These are phyloP conservation scores for Trichogramma evanescens DNA, from an alignment of 2,888 invertebrate genomes.

Conservation along the genomic window DNA sequence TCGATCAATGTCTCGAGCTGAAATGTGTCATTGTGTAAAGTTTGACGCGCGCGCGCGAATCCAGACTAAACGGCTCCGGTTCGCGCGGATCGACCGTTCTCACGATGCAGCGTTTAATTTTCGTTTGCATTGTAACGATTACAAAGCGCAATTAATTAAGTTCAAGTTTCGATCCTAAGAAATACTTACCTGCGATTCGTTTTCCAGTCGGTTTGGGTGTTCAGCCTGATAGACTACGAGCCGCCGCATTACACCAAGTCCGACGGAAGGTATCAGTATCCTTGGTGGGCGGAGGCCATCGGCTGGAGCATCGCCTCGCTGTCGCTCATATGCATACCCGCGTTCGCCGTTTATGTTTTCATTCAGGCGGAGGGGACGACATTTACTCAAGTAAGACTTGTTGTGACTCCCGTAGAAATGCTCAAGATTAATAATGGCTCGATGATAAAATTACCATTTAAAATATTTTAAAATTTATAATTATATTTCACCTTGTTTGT, in stretches of 20 bases:
- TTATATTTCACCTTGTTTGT: too few species aligned
- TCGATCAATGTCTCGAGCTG: too few species aligned
- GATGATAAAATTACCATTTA: too few species aligned
- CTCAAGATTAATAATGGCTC: neutral
- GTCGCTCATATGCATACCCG: slow-evolving; percentile 79
- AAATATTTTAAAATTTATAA: too few species aligned
- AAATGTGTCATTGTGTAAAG: too few species aligned
- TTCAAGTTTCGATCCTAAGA: neutral
- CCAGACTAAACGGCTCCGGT: neutral
- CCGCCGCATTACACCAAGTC: slow-evolving; percentile 72
- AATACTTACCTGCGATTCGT: neutral
- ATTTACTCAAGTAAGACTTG: slow-evolving; percentile 61
- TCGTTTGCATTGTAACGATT: neutral
- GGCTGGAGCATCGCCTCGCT: slow-evolving; percentile 82
- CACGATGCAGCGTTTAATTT: neutral
- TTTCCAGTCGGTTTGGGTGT: slow-evolving; percentile 74
- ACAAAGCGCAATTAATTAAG: neutral
- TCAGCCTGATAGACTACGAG: slow-evolving; percentile 80
- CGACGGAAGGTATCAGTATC: slow-evolving; percentile 71
- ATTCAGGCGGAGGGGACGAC: slow-evolving; percentile 64
- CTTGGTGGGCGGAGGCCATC: slow-evolving; percentile 75
- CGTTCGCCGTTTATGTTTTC: slow-evolving; percentile 68
- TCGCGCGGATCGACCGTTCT: neutral
- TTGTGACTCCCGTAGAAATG: neutral
- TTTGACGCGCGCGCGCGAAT: too few species aligned